Base-by-base conservation (phyloP, 1,140 invertebrate genomes). In the Streblospio benedicti region DNA sequence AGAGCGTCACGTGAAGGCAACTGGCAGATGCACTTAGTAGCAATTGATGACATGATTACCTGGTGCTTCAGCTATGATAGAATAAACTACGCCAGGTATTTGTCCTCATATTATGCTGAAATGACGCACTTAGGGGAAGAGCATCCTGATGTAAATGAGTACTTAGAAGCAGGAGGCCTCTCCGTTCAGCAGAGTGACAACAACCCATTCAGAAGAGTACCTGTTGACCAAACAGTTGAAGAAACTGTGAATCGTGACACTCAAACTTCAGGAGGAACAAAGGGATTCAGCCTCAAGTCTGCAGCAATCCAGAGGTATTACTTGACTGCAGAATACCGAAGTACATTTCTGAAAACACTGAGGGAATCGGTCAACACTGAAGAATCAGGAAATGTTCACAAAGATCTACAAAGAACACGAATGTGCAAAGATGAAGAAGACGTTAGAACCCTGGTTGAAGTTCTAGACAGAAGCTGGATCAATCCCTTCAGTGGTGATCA, bases 61-160 rank as follows among this genome's bases (percentile, higher is more conserved):
- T 38, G 35, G 35, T 38, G 35, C 35, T 38, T 38, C 9, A n/a
- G n/a, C 9, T 38, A 38, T 38, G 35, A 38, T n/a, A 38, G n/a
- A 9, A 9, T 38, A n/a, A 38, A 38, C 9, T 38, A 38, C n/a
- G 35, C 35, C 9, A 38, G 9, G 35, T 38, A 38, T 38, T n/a
- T 38, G 35, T 38, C 35, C 9, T 9, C 49, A 20, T 51, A 51
- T 28, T 51, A 51, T 51, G 27, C 18, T 27, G n/a, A 51, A 51
- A 51, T 51, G 49, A 51, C 49, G n/a, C 25, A 20, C n/a, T 28
- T 23, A n/a, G 23, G n/a, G 31, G 49, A 51, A 28, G 5, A 20
- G 27, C 49, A 51, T 51, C 49, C 49, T 51, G 49, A 51, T 51
- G 49, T 28, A 28, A n/a, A 51, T 16, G 27, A 51, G 31, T n/a